Evolutionary conservation across 2,113 vertebrate species (phyloP).

Genomic region (Oenanthe oenanthe): DNA sequence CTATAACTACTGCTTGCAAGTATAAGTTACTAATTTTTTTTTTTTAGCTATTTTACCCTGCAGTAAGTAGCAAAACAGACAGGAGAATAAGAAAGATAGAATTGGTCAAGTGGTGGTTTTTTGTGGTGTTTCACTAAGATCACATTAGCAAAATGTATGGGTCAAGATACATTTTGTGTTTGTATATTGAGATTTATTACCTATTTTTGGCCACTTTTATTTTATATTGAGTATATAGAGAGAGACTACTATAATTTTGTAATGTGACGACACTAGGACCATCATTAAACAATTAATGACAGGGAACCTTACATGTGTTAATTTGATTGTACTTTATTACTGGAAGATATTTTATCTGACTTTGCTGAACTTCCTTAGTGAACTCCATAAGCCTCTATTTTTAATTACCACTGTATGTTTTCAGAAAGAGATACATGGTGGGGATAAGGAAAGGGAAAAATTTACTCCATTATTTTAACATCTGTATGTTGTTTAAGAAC

Average conservation of each 20-base stretch:
- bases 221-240: rapidly evolving
- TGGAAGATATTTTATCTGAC: not conserved
- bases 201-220: not conserved
- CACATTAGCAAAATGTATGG: not conserved
- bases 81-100: not conserved
- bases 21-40: not conserved
- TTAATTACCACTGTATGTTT: not conserved
- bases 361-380: not conserved
- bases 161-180: not conserved
- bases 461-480: not conserved
- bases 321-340: not conserved
- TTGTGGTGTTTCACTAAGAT: not conserved
- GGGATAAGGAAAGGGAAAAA: not conserved
- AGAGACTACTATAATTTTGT: not conserved
- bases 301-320: not conserved
- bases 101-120: not conserved
- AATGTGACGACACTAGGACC: not conserved
- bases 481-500: not conserved
- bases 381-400: not conserved
- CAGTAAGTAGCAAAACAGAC: not conserved
- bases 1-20: not conserved
- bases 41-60: not conserved
- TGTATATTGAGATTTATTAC: not conserved
- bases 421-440: not conserved
- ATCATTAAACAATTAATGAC: not conserved